phyloP scores from a whole-genome alignment of 2,797 vertebrate genomes.

The Decapterus maruadsi region DNA sequence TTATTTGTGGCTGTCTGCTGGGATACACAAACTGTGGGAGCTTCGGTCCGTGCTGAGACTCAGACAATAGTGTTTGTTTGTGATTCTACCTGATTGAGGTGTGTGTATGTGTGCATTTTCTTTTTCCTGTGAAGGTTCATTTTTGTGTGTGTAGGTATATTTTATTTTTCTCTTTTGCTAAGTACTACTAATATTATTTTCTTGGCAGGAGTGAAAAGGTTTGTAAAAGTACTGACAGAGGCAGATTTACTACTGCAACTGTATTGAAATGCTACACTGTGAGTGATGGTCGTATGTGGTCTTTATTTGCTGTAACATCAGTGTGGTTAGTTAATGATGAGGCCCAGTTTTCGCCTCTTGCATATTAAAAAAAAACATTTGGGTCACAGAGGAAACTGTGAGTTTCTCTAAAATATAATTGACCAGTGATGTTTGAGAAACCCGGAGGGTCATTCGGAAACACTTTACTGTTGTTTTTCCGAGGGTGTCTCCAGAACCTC shows the following conservation, averaged over 20 bases:
- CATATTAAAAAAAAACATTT: not conserved
- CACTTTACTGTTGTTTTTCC: too few relatives aligned
- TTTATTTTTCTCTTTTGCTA: not conserved
- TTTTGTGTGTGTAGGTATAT: not conserved
- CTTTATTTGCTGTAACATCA: not conserved
- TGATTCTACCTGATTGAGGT: not conserved
- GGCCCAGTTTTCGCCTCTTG: not conserved
- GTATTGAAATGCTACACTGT: not conserved
- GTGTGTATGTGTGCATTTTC: not conserved
- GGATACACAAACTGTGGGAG: slow-evolving; percentile 21
- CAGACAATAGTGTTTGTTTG: not conserved
- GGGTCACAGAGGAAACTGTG: not conserved
- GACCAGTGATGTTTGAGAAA: too few relatives aligned
- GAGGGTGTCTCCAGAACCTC: too few relatives aligned
- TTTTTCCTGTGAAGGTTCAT: not conserved
- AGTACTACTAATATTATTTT: not conserved
- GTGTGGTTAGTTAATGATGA: not conserved
- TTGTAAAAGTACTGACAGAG: not conserved
- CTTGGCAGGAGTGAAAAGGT: not conserved
- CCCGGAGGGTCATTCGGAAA: too few relatives aligned
- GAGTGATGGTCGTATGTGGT: not conserved
- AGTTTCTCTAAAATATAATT: not conserved
- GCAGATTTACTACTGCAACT: not conserved
- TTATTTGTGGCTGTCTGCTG: slow-evolving; percentile 37
- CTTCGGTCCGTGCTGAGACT: slow-evolving; percentile 24